Evolutionary conservation across 2,888 invertebrate species (phyloP), one percentile per base, ranked within the genome.

Genomic region (Lypha dubia): DNA sequence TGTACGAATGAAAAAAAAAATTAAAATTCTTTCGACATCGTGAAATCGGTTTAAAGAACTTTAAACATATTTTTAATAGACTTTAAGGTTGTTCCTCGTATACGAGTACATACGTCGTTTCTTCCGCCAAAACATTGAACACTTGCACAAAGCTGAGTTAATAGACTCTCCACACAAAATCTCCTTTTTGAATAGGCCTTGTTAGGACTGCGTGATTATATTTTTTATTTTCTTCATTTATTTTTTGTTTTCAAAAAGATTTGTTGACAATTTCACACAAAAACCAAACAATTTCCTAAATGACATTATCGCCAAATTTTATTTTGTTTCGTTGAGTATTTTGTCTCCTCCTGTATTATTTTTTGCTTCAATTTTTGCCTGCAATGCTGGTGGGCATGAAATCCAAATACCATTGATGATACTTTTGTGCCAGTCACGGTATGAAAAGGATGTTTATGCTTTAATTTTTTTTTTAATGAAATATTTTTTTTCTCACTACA

Each of bases 321-420:
- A 60, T 17, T 63, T 46, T 58, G 28, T 71, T 35, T 70, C 5
- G 56, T 35, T 68, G 49, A 41, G 38, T 13, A 20, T 56, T 76
- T 56, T 56, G 46, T 7, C 75, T n/a, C n/a, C n/a, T 67, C 8
- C 62, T 56, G 76, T 38, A 65, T 65, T 62, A 49, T 15, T 68
- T n/a, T 56, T 38, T 62, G 51, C 15, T 68, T 13, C 7, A 24
- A 35, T 58, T 70, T 67, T 49, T 35, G 74, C 3, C 60, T 17
- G 73, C 81, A 63, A 74, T 81, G 81, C 73, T 84, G 84, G 84
- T 84, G 84, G 84, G 84, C 84, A 84, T 84, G 77, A 84, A 84
- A 81, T 77, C 76, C 77, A 77, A 80, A 84, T 84, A 58, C 84
- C 73, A 73, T 77, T 77, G 84, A 77, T 76, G 80, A 70, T 44